Evolutionary conservation across 2,797 vertebrate species (phyloP), one percentile per base, ranked within the genome.

Genomic region (Hoplostethus atlanticus): DNA sequence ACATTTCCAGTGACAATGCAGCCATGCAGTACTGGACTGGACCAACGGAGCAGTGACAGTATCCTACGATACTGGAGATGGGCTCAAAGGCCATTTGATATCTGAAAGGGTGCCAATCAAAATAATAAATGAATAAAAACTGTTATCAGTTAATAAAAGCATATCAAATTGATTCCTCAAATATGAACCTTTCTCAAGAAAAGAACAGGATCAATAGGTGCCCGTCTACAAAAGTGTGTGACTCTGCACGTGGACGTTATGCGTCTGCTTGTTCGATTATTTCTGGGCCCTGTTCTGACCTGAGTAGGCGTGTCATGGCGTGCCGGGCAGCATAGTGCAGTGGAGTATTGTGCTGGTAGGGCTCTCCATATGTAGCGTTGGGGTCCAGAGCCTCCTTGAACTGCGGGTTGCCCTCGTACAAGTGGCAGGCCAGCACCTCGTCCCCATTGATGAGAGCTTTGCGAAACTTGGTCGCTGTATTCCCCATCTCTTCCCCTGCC

Each of bases 351-450:
- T 99, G 98, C 93, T 99, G 97, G 91, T 99, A 99, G 5, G 97
- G 97, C 80, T 99, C 98, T 89, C 98, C 98, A 34, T 99, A 99
- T 53, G 98, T 98, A 85, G 96, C 95, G 91, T 99, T 99, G 85
- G 98, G 98, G 93, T 99, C 98, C 88, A 99, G 93, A 76, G 97
- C 96, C 88, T 99, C 97, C 91, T 98, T 99, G 65, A 99, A 96
- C 86, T 99, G 98, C 58, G 96, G 97, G 91, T 98, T 99, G 89
- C 96, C 96, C 89, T 99, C 97, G 12, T 97, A 99, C 73, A 99
- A 96, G 82, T 99, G 98, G 93, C 95, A 97, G 79, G 97, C 97
- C 89, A 99, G 91, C 84, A 95, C 86, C 94, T 99, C 98, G 76
- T 99, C 98, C 84, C 98, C 98, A 47, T 95, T 98, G 91, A 98